A percentile compares a stretch with the other conserved stretches of the same genome.
Conservation (phyloP, 2,113 vertebrate genomes). For the Percina caprodes region DNA sequence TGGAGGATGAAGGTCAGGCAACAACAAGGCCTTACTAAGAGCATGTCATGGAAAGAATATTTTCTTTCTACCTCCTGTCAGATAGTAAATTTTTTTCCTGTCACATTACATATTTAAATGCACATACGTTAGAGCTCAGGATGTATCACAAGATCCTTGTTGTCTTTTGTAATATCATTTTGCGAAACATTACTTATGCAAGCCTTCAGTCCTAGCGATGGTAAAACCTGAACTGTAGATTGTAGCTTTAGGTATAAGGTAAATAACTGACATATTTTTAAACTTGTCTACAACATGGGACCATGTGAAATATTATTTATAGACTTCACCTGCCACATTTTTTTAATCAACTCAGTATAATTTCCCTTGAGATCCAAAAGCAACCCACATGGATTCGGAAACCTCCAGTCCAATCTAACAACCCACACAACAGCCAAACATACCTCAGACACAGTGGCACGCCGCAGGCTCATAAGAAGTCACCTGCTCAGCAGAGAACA, state of each 20-base stretch:
- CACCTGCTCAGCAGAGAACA: not conserved
- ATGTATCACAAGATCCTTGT: slow-evolving; percentile 12
- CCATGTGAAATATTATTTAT: slow-evolving; percentile 42
- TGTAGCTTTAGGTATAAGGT: not conserved
- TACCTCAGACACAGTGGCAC: slow-evolving; percentile 25
- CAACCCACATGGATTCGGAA: slow-evolving; percentile 55
- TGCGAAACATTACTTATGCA: not conserved
- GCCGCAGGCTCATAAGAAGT: slow-evolving; percentile 15
- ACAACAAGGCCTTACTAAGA: not conserved
- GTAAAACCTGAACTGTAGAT: slow-evolving; percentile 7
- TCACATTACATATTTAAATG: not conserved
- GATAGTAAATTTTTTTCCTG: not conserved
- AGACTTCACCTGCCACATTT: slow-evolving; percentile 27
- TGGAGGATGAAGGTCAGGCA: slow-evolving; percentile 32
- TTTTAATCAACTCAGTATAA: slow-evolving; percentile 71
- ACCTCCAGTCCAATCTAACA: slow-evolving; percentile 19
- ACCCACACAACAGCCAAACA: slow-evolving; percentile 54
- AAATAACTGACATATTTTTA: not conserved
- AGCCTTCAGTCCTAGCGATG: not conserved
- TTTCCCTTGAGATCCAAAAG: slow-evolving; percentile 71
- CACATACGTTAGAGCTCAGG: not conserved
- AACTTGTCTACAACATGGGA: slow-evolving; percentile 27
- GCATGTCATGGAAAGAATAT: not conserved
- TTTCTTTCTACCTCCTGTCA: not conserved
- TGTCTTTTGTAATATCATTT: slow-evolving; percentile 10